Evolutionary conservation across 2,113 vertebrate genomes (phyloP).

Genomic region (Rhinichthys klamathensis): DNA sequence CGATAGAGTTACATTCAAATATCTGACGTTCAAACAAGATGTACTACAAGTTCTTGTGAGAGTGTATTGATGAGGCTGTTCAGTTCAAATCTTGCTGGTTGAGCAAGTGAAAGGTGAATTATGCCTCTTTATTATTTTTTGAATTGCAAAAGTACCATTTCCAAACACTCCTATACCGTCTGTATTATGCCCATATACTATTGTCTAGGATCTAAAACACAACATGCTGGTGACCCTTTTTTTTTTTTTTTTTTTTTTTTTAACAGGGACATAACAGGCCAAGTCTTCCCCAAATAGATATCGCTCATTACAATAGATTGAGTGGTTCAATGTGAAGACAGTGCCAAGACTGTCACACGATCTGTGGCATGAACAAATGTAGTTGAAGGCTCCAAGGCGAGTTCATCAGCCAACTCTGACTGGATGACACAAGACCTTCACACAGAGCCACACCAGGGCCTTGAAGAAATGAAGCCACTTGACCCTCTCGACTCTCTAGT

Average conservation of each 20-base stretch:
- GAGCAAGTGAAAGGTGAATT: background rate
- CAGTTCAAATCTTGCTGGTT: background rate
- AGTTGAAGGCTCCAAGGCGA: background rate
- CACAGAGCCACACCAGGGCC: too few relatives aligned
- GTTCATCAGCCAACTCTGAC: background rate
- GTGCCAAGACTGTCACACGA: background rate
- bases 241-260: too few relatives aligned
- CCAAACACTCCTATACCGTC: background rate
- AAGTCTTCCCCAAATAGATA: background rate
- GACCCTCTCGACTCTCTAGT: background rate
- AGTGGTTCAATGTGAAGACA: background rate
- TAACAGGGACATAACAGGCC: background rate
- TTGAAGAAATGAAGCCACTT: background rate
- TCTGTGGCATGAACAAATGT: background rate
- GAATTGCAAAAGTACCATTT: background rate
- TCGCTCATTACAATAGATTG: background rate
- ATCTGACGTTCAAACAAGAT: too few relatives aligned
- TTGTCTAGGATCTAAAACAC: background rate
- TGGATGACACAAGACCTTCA: background rate
- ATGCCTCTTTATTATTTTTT: too few relatives aligned
- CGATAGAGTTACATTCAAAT: too few relatives aligned
- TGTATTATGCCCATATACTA: background rate
- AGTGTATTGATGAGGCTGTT: background rate
- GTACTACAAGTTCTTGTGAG: background rate
- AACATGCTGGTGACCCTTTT: background rate